Conservation (phyloP, 2,888 invertebrate genomes). For the Leptinotarsa rubiginosa region DNA sequence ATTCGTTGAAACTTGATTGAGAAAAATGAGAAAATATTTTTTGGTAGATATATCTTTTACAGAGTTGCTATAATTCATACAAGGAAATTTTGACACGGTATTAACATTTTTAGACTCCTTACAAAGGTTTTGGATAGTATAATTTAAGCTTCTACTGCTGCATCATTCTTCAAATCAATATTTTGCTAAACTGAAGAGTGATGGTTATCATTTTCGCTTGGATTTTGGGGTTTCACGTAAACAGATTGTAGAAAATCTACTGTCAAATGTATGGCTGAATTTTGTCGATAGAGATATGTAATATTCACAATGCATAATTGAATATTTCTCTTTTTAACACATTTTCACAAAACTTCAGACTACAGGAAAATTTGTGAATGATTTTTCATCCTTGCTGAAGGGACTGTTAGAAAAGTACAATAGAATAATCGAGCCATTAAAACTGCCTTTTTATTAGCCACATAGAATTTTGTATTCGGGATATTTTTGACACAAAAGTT, state of each 20-base stretch:
- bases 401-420: too few species aligned
- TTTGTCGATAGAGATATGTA: neutral
- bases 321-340: too few species aligned
- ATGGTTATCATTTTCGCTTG: neutral
- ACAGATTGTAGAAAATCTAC: neutral
- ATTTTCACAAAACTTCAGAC: too few species aligned
- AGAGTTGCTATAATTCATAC: neutral
- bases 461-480: too few species aligned
- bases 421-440: too few species aligned
- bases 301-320: too few species aligned
- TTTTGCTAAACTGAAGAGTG: neutral
- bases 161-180: neutral
- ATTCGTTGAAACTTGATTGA: too few species aligned
- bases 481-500: too few species aligned
- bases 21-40: too few species aligned
- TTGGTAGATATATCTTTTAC: neutral
- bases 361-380: too few species aligned
- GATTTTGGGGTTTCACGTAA: neutral
- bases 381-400: too few species aligned
- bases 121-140: neutral
- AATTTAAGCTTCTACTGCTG: slow-evolving; percentile 2
- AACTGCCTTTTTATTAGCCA: too few species aligned
- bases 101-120: neutral
- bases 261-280: neutral
- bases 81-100: neutral